Conservation (phyloP, 1,140 invertebrate genomes). For the Drosophila sp. region DNA sequence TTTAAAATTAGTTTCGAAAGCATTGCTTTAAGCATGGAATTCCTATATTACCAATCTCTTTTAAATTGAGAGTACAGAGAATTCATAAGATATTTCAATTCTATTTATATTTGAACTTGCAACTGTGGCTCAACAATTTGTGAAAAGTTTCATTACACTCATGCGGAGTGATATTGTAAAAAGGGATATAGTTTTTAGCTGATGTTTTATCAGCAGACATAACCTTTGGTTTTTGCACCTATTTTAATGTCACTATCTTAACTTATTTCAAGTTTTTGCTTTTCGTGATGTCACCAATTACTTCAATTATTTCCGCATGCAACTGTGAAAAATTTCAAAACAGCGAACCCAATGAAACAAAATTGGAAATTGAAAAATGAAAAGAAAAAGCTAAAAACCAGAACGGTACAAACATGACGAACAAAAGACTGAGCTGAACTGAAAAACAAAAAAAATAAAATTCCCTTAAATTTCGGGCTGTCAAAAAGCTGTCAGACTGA, state of each 20-base stretch:
- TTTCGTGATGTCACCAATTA: slow-evolving; percentile 40
- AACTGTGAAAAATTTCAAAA: slow-evolving; percentile 43
- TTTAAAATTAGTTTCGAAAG: too few relatives aligned
- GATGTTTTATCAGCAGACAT: too few relatives aligned
- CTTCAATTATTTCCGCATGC: slow-evolving; percentile 58
- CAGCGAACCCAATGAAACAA: slow-evolving; percentile 42
- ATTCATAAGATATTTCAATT: too few relatives aligned
- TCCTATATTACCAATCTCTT: too few relatives aligned
- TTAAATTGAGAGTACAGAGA: too few relatives aligned
- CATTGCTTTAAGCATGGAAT: too few relatives aligned
- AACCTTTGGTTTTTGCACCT: not conserved
- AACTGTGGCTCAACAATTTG: too few relatives aligned
- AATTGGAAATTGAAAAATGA: slow-evolving; percentile 43
- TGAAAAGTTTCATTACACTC: too few relatives aligned
- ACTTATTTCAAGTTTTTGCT: not conserved
- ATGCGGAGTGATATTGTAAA: too few relatives aligned
- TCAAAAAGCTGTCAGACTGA: slow-evolving; percentile 62
- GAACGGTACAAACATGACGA: slow-evolving; percentile 48
- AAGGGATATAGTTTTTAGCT: too few relatives aligned
- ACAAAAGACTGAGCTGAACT: slow-evolving; percentile 35
- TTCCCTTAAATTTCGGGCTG: slow-evolving; percentile 55
- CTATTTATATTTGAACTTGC: too few relatives aligned
- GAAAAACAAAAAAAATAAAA: slow-evolving; percentile 20
- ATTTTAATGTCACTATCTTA: not conserved
- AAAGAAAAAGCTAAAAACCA: slow-evolving; percentile 46